phyloP scores from a whole-genome alignment of 2,888 invertebrate genomes.

The Cerceris rybyensis region DNA sequence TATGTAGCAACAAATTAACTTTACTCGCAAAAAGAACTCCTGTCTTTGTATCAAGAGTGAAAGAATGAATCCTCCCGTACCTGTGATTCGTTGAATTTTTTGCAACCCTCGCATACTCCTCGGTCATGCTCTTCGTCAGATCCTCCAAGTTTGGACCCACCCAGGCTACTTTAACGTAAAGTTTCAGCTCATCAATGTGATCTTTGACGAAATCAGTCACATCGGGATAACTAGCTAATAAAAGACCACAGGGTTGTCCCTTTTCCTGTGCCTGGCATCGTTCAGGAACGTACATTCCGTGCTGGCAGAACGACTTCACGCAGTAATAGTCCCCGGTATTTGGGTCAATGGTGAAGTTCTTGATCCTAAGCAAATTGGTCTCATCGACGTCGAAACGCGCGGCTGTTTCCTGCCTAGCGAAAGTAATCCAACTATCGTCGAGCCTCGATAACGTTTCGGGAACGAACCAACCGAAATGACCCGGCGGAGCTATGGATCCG shows the following conservation, averaged over 20 bases:
- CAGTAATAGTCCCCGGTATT: conserved; percentile 81
- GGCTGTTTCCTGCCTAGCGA: conserved; percentile 82
- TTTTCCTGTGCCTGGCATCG: conserved; percentile 81
- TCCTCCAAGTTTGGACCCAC: conserved; percentile 84
- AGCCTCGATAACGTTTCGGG: conserved; percentile 80
- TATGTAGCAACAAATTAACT: neutral
- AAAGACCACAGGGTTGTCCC: conserved; percentile 73
- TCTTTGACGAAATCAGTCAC: conserved; percentile 84
- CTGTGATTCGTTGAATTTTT: neutral
- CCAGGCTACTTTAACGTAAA: conserved; percentile 88
- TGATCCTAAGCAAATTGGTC: conserved; percentile 73
- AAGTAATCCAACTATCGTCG: conserved; percentile 85
- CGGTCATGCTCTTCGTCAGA: conserved; percentile 79
- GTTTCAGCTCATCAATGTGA: conserved; percentile 85
- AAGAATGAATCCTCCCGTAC: neutral
- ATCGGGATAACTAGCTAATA: conserved; percentile 83
- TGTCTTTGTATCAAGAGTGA: neutral
- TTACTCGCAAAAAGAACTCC: neutral
- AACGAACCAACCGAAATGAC: conserved; percentile 87
- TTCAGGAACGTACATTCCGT: conserved; percentile 85
- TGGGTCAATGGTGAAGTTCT: conserved; percentile 73
- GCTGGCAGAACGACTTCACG: conserved; percentile 81
- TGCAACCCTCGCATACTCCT: conserved; percentile 66
- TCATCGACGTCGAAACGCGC: conserved; percentile 82
- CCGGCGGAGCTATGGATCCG: conserved; percentile 83